phyloP scores from a whole-genome alignment of 2,113 vertebrate genomes.

The Sinocyclocheilus maitianheensis region DNA sequence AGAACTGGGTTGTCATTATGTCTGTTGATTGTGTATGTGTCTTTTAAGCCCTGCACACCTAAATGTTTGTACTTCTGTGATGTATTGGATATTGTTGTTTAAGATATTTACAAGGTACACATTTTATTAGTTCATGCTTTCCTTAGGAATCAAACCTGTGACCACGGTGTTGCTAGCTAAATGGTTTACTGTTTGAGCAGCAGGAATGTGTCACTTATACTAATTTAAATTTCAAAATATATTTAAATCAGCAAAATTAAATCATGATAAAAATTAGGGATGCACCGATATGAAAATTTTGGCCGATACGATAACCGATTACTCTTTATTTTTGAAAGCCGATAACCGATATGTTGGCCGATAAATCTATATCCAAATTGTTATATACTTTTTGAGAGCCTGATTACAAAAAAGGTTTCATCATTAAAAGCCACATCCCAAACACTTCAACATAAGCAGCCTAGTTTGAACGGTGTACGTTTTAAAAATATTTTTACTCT shows the following conservation, averaged over 20 bases:
- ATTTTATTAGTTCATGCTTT: background rate
- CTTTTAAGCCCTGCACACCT: background rate
- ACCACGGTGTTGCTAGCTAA: background rate
- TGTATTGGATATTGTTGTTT: background rate
- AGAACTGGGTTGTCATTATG: background rate
- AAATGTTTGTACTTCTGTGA: background rate
- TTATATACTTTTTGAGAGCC: too few relatives aligned
- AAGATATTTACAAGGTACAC: background rate
- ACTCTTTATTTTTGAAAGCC: too few relatives aligned
- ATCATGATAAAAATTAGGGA: too few relatives aligned
- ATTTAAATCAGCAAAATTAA: background rate
- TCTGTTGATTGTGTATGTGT: background rate
- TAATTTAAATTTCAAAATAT: background rate
- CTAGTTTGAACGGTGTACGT: too few relatives aligned
- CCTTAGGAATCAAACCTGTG: background rate
- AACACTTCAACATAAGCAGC: too few relatives aligned
- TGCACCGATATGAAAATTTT: too few relatives aligned
- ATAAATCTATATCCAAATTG: too few relatives aligned
- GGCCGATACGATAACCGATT: too few relatives aligned
- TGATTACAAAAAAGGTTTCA: too few relatives aligned
- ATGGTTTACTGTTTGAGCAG: background rate
- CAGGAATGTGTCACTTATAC: background rate
- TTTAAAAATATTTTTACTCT: too few relatives aligned
- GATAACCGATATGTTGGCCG: too few relatives aligned
- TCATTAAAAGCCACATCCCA: too few relatives aligned